These are phyloP conservation scores for Hydrozoanthus gracilis DNA, from an alignment of 92 coral and sea anemone genomes.

Conservation along the genomic window DNA sequence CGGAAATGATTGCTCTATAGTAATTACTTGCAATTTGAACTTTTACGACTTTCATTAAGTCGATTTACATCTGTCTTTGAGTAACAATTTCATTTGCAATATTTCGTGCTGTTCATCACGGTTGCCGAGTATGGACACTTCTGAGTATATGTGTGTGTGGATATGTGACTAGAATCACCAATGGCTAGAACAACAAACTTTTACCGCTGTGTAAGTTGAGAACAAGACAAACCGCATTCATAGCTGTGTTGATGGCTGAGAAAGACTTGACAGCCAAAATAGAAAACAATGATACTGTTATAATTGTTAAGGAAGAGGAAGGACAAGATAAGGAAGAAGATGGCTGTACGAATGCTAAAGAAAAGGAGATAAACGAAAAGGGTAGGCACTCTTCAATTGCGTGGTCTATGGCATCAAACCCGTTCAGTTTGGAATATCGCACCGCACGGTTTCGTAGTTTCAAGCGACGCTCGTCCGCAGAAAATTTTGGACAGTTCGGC, in stretches of 20 bases:
- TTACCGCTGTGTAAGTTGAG: background rate
- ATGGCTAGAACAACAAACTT: background rate
- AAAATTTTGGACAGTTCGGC: slow-evolving; percentile 91
- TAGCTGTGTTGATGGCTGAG: slow-evolving; percentile 5
- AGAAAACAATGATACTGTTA: slow-evolving; percentile 44
- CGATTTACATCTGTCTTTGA: background rate
- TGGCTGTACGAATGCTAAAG: slow-evolving; percentile 14
- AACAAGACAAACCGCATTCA: background rate
- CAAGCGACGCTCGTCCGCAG: slow-evolving; percentile 82
- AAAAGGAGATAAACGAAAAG: slow-evolving; percentile 12
- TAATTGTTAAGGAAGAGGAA: slow-evolving; percentile 50
- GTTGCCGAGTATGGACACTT: slow-evolving; percentile 17
- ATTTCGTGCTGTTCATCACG: slow-evolving; percentile 4
- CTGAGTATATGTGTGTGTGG: background rate
- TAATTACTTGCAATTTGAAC: background rate
- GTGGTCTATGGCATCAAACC: slow-evolving; percentile 46
- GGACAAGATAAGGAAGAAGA: background rate
- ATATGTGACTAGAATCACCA: slow-evolving; percentile 7
- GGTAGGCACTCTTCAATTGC: slow-evolving; percentile 61
- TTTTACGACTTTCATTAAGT: background rate
- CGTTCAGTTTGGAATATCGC: background rate
- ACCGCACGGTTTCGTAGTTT: slow-evolving; percentile 66
- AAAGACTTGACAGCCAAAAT: slow-evolving; percentile 20
- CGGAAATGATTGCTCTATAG: slow-evolving; percentile 3
- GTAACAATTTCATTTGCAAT: background rate